Conservation (phyloP, 2,888 invertebrate genomes). For the Coleophora deauratella region DNA sequence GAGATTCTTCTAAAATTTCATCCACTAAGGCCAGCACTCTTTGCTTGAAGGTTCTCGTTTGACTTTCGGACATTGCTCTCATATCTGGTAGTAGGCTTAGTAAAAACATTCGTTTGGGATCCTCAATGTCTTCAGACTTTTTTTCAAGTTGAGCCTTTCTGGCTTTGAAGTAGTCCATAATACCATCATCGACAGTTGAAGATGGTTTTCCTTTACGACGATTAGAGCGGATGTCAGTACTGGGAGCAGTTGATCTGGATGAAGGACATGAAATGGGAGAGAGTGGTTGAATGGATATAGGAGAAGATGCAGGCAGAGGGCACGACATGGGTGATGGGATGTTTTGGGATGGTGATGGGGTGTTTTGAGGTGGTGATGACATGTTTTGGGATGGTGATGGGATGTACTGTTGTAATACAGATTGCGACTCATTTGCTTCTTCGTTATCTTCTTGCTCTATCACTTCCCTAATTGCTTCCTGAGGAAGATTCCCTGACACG, state of each 20-base stretch:
- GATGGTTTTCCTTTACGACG: constrained; percentile 7
- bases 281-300: constrained; percentile 11
- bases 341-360: constrained; percentile 10
- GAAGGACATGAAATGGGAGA: constrained; percentile 8
- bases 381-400: constrained; percentile 10
- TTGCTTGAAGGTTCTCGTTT: constrained; percentile 15
- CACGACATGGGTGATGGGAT: constrained; percentile 12
- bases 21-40: constrained; percentile 11
- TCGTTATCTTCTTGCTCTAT: constrained; percentile 10
- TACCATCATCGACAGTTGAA: constrained; percentile 7
- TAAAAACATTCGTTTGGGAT: constrained; percentile 12
- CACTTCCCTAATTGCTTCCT: constrained; percentile 7
- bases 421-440: constrained; percentile 12
- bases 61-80: constrained; percentile 13
- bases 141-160: constrained; percentile 11
- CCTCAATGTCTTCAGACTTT: constrained; percentile 4
- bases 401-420: constrained; percentile 10
- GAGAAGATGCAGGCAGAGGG: constrained; percentile 10
- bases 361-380: constrained; percentile 9
- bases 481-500: constrained; percentile 10
- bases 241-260: constrained; percentile 11
- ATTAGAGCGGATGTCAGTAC: constrained; percentile 9
- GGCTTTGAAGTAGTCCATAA: constrained; percentile 12
- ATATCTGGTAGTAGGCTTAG: constrained; percentile 13
- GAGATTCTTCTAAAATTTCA: too few relatives aligned